These are phyloP conservation scores for Bhutanitis thaidina DNA, from an alignment of 2,888 invertebrate species.

Conservation along the genomic window DNA sequence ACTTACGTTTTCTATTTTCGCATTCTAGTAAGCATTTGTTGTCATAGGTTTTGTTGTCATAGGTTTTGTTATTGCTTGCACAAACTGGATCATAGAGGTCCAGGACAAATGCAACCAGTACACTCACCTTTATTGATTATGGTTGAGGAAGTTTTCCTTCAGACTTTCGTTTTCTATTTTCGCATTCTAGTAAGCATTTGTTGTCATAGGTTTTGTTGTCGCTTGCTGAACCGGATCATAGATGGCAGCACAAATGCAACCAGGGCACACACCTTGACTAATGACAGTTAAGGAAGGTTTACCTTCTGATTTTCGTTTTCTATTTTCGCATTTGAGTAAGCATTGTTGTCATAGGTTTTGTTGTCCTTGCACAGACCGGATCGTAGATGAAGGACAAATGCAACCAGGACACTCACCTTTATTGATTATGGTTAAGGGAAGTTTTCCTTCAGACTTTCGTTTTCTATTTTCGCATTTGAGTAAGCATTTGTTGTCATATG, in stretches of 20 bases:
- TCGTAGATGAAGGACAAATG: too few relatives aligned
- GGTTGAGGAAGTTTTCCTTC: constrained; percentile 3
- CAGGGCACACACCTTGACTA: not conserved
- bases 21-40: constrained; percentile 32
- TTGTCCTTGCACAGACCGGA: constrained; percentile 19
- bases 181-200: constrained; percentile 26
- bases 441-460: too few relatives aligned
- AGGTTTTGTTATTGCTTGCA: constrained; percentile 34
- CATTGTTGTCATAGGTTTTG: constrained; percentile 80
- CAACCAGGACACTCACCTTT: too few relatives aligned
- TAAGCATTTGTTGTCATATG: too few relatives aligned
- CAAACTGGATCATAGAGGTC: constrained; percentile 36
- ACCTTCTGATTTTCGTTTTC: not conserved
- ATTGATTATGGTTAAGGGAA: too few relatives aligned
- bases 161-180: constrained; percentile 14
- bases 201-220: constrained; percentile 27
- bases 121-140: too few relatives aligned
- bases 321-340: constrained; percentile 8
- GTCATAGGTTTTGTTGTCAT: too few relatives aligned
- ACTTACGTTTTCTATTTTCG: constrained; percentile 25
- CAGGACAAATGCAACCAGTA: constrained; percentile 24
- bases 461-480: too few relatives aligned
- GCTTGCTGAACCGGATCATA: constrained; percentile 23
- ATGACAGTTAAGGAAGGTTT: too few relatives aligned
- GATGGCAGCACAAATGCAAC: constrained; percentile 21